These are phyloP conservation scores for Poecile atricapillus DNA, from an alignment of 2,113 vertebrate species.

Conservation along the genomic window DNA sequence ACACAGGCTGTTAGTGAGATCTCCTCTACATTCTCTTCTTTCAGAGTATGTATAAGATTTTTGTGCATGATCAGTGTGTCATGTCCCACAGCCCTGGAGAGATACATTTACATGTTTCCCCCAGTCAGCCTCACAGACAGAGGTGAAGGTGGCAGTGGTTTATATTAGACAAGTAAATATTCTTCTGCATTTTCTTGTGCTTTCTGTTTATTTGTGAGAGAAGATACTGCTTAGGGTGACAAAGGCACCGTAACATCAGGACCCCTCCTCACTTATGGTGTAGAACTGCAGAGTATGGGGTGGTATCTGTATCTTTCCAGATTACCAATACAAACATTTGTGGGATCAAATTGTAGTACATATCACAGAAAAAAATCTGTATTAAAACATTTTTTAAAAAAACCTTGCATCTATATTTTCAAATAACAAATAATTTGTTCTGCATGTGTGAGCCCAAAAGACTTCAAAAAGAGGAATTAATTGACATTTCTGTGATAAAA, in stretches of 20 bases:
- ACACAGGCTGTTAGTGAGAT: background rate
- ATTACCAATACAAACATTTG: background rate
- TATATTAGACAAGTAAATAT: background rate
- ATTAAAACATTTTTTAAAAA: background rate
- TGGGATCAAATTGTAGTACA: background rate
- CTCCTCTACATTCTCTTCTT: background rate
- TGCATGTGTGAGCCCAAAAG: background rate
- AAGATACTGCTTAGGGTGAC: background rate
- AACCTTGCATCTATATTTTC: background rate
- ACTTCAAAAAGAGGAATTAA: background rate
- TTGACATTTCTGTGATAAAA: background rate
- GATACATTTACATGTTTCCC: background rate
- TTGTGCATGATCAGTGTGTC: accelerated
- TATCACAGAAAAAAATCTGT: background rate
- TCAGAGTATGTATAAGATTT: background rate
- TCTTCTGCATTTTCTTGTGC: background rate
- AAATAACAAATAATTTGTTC: background rate
- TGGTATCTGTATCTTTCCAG: background rate
- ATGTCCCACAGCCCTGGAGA: background rate
- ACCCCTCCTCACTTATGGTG: background rate
- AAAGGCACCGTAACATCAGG: background rate
- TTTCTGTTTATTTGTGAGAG: background rate
- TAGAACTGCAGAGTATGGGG: background rate
- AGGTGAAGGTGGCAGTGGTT: background rate
- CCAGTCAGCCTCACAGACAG: background rate